Evolutionary conservation across 2,888 invertebrate genomes (phyloP), one percentile per base, ranked within the genome.

Genomic region (Vannuccia rotundouncinata): DNA sequence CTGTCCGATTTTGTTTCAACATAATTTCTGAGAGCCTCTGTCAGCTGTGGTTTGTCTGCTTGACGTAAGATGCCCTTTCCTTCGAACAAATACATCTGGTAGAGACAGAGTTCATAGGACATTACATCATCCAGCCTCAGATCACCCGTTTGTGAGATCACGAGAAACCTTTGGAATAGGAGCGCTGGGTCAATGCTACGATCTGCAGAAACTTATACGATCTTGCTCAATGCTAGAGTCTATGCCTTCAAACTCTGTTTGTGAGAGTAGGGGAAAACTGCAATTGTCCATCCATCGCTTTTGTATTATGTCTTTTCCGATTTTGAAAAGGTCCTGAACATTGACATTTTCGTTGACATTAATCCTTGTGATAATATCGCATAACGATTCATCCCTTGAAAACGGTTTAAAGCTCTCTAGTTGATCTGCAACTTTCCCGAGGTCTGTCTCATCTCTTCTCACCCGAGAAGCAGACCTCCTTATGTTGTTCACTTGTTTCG

Each of bases 401-500:
- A 82, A 80, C 17, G 81, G 82, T 31, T 27, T 59, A 25, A 59
- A 76, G 59, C 78, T n/a, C n/a, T n/a, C 28, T 10, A 83, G 77
- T 74, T 81, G 79, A 59, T 74, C 78, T 17, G 29, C 25, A 17
- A 82, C 79, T 75, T 80, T 79, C 31, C 59, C 28, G 13, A 77
- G 29, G 79, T 82, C 81, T 25, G 75, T 25, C 25, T 59, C 31
- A 74, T 83, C 82, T 60, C 83, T 74, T 22, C 79, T 60, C 27
- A 77, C 66, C 59, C 80, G 79, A 29, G 82, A 77, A 31, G n/a
- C 30, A n/a, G 78, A n/a, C 45, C 25, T 83, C 81, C 30, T 78
- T 83, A 77, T 82, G 82, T 45, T 83, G 82, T 60, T 82, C 80
- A 75, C 79, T 82, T 74, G 82, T 80, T 29, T 78, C 29, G 73